Evolutionary conservation across 2,113 vertebrate genomes (phyloP).

Genomic region (Xiphorhynchus elegans): DNA sequence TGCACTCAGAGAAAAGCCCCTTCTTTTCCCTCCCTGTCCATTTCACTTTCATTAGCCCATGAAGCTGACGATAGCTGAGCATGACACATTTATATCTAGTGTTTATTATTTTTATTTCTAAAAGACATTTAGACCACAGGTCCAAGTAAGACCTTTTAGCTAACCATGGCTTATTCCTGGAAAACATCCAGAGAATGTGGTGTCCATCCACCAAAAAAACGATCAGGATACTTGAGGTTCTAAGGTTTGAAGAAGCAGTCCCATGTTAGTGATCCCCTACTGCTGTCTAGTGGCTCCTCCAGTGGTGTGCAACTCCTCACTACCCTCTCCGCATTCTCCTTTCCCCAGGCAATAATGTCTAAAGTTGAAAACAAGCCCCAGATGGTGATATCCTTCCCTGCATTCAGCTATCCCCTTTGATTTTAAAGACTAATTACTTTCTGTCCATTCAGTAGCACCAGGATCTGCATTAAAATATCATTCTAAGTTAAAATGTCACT

Average conservation of each 20-base stretch:
- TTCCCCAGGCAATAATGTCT: not conserved
- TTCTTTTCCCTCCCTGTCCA: not conserved
- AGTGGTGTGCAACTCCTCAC: not conserved
- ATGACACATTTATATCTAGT: not conserved
- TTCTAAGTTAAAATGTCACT: not conserved
- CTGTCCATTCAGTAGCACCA: not conserved
- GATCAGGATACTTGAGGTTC: not conserved
- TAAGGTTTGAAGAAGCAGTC: not conserved
- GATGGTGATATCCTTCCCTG: not conserved
- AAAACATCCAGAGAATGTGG: not conserved
- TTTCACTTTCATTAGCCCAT: not conserved
- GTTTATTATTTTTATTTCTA: not conserved
- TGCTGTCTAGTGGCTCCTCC: not conserved
- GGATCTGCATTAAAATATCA: not conserved
- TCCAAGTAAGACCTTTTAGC: not conserved
- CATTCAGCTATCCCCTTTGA: not conserved
- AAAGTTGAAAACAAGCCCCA: not conserved
- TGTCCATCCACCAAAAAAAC: not conserved
- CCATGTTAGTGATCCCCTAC: not conserved
- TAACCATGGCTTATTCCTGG: not conserved
- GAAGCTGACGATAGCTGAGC: not conserved
- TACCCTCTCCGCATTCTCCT: not conserved
- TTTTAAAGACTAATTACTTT: not conserved
- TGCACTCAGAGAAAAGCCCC: not conserved
- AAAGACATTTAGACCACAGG: not conserved